Percentiles rank a stretch among this genome's conserved stretches.
These are phyloP conservation scores for Drosophila tani DNA, from an alignment of 1,140 invertebrate species.

Conservation along the genomic window DNA sequence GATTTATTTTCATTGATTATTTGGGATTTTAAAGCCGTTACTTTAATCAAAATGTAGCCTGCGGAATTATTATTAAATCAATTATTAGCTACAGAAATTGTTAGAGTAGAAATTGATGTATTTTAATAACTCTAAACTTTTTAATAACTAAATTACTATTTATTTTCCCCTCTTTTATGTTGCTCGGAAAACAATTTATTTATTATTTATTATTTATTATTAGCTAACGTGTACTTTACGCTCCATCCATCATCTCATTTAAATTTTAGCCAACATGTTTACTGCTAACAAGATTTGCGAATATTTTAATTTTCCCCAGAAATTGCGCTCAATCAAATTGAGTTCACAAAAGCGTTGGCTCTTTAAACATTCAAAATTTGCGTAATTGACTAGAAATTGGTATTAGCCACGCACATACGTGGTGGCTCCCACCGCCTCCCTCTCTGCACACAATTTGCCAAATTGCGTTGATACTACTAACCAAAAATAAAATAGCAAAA, in stretches of 20 bases:
- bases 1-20: no score
- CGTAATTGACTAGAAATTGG: conserved; percentile 58
- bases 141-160: background rate
- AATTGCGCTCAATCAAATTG: conserved; percentile 28
- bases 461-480: conserved; percentile 45
- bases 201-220: conserved; percentile 11
- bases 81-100: no score
- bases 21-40: no score
- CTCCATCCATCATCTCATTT: background rate
- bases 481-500: conserved; percentile 18
- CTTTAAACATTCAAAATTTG: conserved; percentile 54
- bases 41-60: background rate
- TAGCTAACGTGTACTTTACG: background rate
- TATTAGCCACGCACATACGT: conserved; percentile 42
- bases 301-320: conserved; percentile 25
- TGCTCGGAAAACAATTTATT: conserved; percentile 5
- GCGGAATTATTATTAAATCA: background rate
- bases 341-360: conserved; percentile 33
- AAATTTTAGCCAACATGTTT: conserved; percentile 17
- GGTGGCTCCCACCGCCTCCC: background rate
- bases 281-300: conserved; percentile 17
- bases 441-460: conserved; percentile 40
- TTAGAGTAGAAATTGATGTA: background rate
- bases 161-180: background rate
- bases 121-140: background rate